These are phyloP conservation scores for Cyclophora albipunctata DNA, from an alignment of 2,888 invertebrate genomes.

Conservation along the genomic window DNA sequence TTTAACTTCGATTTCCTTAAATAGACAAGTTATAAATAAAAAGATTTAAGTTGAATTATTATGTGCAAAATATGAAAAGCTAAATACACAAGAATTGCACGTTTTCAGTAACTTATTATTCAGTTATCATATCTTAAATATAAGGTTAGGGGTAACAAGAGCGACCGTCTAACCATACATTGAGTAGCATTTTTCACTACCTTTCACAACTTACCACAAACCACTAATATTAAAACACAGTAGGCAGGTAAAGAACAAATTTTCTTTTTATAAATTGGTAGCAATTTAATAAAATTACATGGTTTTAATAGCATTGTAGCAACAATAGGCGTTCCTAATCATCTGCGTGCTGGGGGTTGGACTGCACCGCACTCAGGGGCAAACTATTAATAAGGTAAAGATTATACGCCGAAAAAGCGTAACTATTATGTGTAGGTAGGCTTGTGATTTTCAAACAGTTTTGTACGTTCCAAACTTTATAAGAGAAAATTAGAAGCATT, in stretches of 20 bases:
- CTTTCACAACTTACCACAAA: too few species aligned
- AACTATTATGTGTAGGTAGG: slow-evolving; percentile 1
- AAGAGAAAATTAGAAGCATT: too few species aligned
- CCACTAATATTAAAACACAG: slow-evolving; percentile 4
- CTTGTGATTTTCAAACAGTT: slow-evolving; percentile 5
- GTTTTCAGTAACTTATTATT: too few species aligned
- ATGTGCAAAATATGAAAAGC: too few species aligned
- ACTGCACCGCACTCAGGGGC: slow-evolving; percentile 37
- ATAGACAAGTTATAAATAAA: too few species aligned
- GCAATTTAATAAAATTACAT: slow-evolving; percentile 60
- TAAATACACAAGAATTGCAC: too few species aligned
- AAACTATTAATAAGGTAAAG: slow-evolving; percentile 28
- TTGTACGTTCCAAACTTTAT: neutral
- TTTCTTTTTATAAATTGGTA: slow-evolving; percentile 53
- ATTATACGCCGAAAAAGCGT: slow-evolving; percentile 6
- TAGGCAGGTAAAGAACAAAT: slow-evolving; percentile 28
- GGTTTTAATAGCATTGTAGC: slow-evolving; percentile 42
- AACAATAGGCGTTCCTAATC: slow-evolving; percentile 58
- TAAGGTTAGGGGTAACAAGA: too few species aligned
- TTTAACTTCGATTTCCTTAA: too few species aligned
- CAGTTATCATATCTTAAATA: too few species aligned
- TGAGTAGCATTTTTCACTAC: too few species aligned
- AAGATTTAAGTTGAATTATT: too few species aligned
- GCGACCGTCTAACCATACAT: too few species aligned
- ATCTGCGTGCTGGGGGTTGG: slow-evolving; percentile 43